Percentiles rank a stretch among this genome's conserved stretches.
Evolutionary conservation across 2,888 invertebrate species (phyloP).

Genomic region (Steinernema carpocapsae): DNA sequence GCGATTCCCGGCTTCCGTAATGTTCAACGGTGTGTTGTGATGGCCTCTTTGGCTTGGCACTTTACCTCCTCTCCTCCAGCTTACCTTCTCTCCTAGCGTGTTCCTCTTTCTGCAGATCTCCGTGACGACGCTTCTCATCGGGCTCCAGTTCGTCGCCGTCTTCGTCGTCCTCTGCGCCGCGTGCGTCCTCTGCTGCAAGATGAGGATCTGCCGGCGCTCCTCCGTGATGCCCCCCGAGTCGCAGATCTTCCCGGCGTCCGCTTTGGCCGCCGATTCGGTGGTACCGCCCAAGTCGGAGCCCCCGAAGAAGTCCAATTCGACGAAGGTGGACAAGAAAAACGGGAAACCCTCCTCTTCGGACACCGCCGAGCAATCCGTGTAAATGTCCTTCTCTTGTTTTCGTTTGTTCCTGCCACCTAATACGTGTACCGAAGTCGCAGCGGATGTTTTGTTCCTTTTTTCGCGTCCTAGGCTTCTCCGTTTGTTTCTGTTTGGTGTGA

Average conservation of each 20-base stretch:
- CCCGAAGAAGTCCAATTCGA: constrained; percentile 3
- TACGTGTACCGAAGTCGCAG: constrained; percentile 20
- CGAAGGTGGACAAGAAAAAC: neutral
- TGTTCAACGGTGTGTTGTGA: constrained; percentile 39
- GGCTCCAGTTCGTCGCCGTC: constrained; percentile 30
- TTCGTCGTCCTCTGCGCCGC: constrained; percentile 23
- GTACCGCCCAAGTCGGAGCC: neutral
- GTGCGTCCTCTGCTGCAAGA: neutral
- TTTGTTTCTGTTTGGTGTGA: constrained; percentile 36
- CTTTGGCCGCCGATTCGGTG: neutral
- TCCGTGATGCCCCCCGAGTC: constrained; percentile 6
- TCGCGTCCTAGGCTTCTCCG: constrained; percentile 25
- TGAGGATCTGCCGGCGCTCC: constrained; percentile 8
- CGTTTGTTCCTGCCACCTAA: constrained; percentile 25
- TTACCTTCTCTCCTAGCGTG: constrained; percentile 30
- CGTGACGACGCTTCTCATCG: constrained; percentile 30
- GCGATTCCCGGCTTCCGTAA: constrained; percentile 32
- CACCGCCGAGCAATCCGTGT: constrained; percentile 19
- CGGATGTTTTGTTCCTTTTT: constrained; percentile 31
- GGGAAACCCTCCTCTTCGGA: neutral
- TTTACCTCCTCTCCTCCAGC: neutral
- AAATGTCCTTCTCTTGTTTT: constrained; percentile 5
- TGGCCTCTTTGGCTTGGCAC: constrained; percentile 30
- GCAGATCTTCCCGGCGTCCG: constrained; percentile 16
- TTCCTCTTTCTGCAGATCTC: constrained; percentile 34